Conservation (phyloP, 2,797 vertebrate species). For the Dendrocincla fuliginosa region DNA sequence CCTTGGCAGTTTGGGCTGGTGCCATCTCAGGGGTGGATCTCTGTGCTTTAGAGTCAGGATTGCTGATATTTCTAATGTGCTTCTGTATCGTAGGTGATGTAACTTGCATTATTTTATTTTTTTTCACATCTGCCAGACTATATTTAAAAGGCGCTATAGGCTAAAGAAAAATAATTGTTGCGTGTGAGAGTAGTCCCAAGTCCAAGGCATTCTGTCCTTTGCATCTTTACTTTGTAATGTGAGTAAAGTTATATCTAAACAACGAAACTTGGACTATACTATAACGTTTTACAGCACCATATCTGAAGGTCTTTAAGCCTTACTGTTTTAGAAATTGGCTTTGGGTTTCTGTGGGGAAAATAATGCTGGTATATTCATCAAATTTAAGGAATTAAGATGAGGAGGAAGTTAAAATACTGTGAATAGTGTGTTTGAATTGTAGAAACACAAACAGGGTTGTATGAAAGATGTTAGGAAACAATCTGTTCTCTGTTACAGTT, state of each 20-base stretch:
- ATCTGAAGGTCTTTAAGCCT: background rate
- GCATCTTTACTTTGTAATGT: background rate
- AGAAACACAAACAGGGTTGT: background rate
- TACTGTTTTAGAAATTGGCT: background rate
- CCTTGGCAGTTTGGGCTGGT: background rate
- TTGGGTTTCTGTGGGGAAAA: background rate
- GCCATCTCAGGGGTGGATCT: background rate
- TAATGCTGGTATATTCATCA: background rate
- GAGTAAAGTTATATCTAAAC: background rate
- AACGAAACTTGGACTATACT: background rate
- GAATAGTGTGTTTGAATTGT: conserved; percentile 1
- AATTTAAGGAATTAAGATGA: background rate
- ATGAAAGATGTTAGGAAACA: conserved; percentile 17
- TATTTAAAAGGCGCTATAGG: background rate
- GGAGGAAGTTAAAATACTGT: background rate
- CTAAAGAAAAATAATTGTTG: background rate
- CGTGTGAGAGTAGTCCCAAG: background rate
- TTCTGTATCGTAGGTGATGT: background rate
- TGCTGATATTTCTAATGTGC: background rate
- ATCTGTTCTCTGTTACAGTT: background rate
- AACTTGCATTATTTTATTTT: background rate
- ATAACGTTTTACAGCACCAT: background rate
- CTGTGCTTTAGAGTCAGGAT: background rate
- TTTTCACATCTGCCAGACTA: background rate
- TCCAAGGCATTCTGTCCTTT: background rate